Conservation (phyloP, 2,888 invertebrate species). For the Eristalinus aeneus region DNA sequence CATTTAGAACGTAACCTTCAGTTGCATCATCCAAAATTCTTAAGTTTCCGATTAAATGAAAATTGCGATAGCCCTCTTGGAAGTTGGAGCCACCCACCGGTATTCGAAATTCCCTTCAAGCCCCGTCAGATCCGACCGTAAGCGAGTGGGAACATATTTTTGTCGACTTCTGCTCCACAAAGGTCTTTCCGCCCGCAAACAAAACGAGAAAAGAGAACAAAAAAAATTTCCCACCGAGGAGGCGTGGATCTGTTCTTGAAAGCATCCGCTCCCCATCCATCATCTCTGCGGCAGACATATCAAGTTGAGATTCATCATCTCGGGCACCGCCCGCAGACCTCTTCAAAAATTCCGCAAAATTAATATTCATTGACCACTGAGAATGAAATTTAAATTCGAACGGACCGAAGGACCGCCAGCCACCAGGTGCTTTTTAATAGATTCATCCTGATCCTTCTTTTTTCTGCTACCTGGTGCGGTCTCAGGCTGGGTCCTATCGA, state of each 20-base stretch:
- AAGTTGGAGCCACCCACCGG: too few relatives aligned
- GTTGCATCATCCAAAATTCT: background rate
- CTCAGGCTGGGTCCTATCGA: constrained; percentile 38
- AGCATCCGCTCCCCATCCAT: background rate
- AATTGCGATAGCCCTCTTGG: too few relatives aligned
- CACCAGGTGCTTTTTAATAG: constrained; percentile 66
- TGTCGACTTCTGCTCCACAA: too few relatives aligned
- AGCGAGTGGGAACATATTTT: too few relatives aligned
- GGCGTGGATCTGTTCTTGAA: background rate
- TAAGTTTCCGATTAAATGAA: too few relatives aligned
- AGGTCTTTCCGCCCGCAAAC: too few relatives aligned
- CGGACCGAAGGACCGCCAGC: background rate
- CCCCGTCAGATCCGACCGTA: too few relatives aligned
- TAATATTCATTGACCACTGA: constrained; percentile 65
- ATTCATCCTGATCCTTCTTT: constrained; percentile 42
- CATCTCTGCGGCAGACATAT: background rate
- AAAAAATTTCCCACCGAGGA: background rate
- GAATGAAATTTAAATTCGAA: constrained; percentile 44
- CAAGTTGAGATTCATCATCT: background rate
- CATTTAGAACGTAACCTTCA: background rate
- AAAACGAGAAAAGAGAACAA: background rate
- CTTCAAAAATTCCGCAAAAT: constrained; percentile 35
- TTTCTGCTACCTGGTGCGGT: constrained; percentile 39
- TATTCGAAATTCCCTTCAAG: too few relatives aligned
- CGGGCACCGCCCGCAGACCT: background rate